phyloP scores from a whole-genome alignment of 2,888 invertebrate genomes.

The Eilema depressum region DNA sequence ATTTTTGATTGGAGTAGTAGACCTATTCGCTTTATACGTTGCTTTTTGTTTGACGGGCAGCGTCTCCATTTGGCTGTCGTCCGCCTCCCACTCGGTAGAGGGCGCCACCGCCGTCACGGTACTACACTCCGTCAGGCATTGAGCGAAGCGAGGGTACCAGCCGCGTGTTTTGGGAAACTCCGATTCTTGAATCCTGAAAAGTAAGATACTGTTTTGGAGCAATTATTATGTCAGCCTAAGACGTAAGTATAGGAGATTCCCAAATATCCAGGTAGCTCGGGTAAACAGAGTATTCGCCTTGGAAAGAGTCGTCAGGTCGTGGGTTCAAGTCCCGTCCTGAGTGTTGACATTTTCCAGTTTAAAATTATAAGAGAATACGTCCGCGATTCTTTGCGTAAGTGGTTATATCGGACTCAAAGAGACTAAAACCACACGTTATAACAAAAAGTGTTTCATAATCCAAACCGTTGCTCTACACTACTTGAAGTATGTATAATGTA shows the following conservation, averaged over 20 bases:
- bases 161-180: conserved; percentile 55
- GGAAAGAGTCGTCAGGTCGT: not conserved
- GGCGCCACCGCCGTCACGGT: conserved; percentile 48
- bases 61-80: conserved; percentile 58
- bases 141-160: conserved; percentile 71
- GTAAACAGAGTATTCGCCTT: no score
- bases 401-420: no score
- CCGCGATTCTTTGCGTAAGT: no score
- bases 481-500: no score
- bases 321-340: not conserved
- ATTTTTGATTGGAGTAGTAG: conserved; percentile 56
- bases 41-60: conserved; percentile 27
- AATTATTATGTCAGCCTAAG: no score
- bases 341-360: no score
- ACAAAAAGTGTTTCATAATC: no score
- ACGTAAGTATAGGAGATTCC: no score
- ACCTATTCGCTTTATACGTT: conserved; percentile 22
- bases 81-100: conserved; percentile 74
- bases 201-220: not conserved
- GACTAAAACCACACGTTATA: no score
- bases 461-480: no score
- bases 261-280: no score
- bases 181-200: conserved; percentile 63
- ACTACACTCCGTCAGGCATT: conserved; percentile 54
- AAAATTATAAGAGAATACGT: not conserved